phyloP scores from a whole-genome alignment of 92 coral and sea anemone species.

The Epizoanthus scotinus region DNA sequence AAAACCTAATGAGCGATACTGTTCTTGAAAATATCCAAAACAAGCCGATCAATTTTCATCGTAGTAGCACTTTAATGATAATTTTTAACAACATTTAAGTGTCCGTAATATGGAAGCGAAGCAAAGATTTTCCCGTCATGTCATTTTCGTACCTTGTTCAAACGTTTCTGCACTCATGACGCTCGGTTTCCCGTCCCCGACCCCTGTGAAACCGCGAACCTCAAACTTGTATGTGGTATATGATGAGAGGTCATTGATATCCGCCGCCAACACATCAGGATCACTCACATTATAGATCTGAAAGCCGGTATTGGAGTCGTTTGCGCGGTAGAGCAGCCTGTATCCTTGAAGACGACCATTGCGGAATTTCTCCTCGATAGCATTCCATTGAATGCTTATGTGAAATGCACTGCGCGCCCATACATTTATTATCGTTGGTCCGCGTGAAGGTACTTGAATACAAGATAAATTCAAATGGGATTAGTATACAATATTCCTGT shows the following conservation, averaged over 20 bases:
- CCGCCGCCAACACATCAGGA: background rate
- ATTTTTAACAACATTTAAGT: too few relatives aligned
- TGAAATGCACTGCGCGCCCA: conserved; percentile 1
- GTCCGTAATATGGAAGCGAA: background rate
- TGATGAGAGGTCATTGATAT: background rate
- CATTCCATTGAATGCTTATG: background rate
- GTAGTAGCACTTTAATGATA: too few relatives aligned
- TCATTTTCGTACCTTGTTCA: background rate
- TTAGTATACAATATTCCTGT: too few relatives aligned
- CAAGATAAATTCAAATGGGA: background rate
- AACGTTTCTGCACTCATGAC: background rate
- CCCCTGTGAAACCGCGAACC: background rate
- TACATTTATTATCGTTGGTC: background rate
- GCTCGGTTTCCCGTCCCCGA: background rate
- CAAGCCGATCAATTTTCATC: too few relatives aligned
- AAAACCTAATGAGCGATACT: too few relatives aligned
- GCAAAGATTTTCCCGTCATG: too few relatives aligned
- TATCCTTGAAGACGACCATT: conserved; percentile 10
- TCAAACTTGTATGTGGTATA: background rate
- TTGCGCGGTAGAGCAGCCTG: background rate
- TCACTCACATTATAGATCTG: background rate
- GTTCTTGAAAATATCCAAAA: too few relatives aligned
- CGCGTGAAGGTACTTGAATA: conserved; percentile 3
- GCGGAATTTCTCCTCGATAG: background rate
- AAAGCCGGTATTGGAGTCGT: background rate